Conservation (phyloP, 2,888 invertebrate species). For the Spisula solida region DNA sequence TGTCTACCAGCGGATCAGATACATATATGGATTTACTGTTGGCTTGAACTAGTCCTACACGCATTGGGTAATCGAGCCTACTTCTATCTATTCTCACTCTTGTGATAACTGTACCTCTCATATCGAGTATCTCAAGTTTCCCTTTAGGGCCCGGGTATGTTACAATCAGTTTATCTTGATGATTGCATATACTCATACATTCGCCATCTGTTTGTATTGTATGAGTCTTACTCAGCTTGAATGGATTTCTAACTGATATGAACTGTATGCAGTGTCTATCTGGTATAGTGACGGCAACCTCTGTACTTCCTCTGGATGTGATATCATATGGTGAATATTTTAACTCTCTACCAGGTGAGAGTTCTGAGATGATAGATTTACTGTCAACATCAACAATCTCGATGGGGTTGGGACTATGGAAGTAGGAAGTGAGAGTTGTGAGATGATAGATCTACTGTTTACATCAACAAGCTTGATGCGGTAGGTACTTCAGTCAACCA, state of each 20-base stretch:
- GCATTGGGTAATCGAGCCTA: neutral
- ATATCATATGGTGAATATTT: neutral
- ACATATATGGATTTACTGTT: neutral
- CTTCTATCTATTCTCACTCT: neutral
- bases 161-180: neutral
- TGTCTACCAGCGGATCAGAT: neutral
- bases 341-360: neutral
- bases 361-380: neutral
- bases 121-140: neutral
- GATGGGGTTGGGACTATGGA: neutral
- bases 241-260: neutral
- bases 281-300: conserved; percentile 13
- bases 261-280: neutral
- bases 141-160: neutral
- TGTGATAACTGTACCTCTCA: neutral
- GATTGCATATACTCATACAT: neutral
- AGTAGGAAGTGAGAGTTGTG: neutral
- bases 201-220: neutral
- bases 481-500: too few species aligned
- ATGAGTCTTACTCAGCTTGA: neutral
- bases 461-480: too few species aligned
- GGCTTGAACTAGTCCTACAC: neutral
- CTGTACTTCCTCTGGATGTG: neutral
- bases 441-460: neutral
- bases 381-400: neutral